Conservation (phyloP, 2,113 vertebrate species). For the Erythrocercus mccallii region DNA sequence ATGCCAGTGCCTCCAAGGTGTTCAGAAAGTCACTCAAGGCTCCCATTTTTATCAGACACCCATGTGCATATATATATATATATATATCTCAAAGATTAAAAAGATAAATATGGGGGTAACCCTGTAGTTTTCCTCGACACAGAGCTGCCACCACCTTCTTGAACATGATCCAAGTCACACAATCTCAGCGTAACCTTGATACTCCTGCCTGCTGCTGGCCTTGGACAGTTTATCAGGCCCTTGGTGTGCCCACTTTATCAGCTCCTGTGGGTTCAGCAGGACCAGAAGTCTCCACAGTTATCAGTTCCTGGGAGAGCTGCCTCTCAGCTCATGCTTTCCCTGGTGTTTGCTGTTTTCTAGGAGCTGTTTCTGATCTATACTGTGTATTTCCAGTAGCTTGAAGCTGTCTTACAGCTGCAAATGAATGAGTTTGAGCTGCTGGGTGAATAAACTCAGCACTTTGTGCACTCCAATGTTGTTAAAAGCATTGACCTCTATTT, state of each 20-base stretch:
- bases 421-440: background rate
- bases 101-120: background rate
- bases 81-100: background rate
- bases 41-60: background rate
- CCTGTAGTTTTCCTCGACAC: fast-evolving
- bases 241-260: background rate
- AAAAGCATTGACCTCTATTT: background rate
- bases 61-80: fast-evolving
- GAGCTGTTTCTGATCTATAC: background rate
- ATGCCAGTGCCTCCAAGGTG: background rate
- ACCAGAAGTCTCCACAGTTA: background rate
- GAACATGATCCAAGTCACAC: background rate
- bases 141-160: background rate
- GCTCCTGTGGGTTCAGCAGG: background rate
- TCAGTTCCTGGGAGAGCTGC: background rate
- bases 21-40: background rate
- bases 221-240: background rate
- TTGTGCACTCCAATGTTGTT: background rate
- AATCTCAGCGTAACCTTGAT: background rate
- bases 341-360: background rate
- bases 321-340: background rate
- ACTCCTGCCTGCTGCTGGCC: background rate
- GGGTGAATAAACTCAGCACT: background rate
- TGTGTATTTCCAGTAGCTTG: background rate
- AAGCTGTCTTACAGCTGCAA: background rate